A percentile compares a stretch with the other conserved stretches of the same genome.
phyloP scores from a whole-genome alignment of 2,113 vertebrate species.

The Condylura cristata region DNA sequence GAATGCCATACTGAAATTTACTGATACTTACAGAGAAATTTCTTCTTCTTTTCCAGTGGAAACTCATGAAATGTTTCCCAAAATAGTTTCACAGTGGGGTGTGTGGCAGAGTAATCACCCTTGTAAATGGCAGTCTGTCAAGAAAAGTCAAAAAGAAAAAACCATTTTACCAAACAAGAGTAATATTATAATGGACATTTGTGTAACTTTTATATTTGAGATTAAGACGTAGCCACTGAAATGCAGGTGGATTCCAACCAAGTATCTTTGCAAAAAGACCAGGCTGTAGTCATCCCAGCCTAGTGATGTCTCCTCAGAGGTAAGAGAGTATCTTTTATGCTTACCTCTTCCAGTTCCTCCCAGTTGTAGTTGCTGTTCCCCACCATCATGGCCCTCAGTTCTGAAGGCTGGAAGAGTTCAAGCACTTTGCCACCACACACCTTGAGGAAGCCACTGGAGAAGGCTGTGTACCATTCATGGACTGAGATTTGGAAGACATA shows the following conservation, averaged over 20 bases:
- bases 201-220: not conserved
- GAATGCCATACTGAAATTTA: not conserved
- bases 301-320: rapidly evolving
- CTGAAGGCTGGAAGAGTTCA: constrained; percentile 96
- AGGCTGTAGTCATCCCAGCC: not conserved
- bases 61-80: constrained; percentile 99
- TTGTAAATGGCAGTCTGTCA: constrained; percentile 93
- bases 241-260: not conserved
- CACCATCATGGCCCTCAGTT: constrained; percentile 98
- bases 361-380: constrained; percentile 99
- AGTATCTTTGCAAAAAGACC: rapidly evolving
- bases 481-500: constrained; percentile 94
- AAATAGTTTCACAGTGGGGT: constrained; percentile 95
- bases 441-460: constrained; percentile 96
- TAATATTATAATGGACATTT: not conserved
- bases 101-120: constrained; percentile 94
- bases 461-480: constrained; percentile 93
- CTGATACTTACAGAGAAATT: constrained; percentile 93
- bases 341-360: constrained; percentile 97
- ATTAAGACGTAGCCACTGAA: not conserved
- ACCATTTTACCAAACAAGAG: not conserved
- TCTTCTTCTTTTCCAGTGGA: constrained; percentile 97
- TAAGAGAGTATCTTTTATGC: not conserved
- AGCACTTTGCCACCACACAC: constrained; percentile 98
- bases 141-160: constrained; percentile 22